phyloP scores from a whole-genome alignment of 2,888 invertebrate genomes.

The Mimachlamys varia region DNA sequence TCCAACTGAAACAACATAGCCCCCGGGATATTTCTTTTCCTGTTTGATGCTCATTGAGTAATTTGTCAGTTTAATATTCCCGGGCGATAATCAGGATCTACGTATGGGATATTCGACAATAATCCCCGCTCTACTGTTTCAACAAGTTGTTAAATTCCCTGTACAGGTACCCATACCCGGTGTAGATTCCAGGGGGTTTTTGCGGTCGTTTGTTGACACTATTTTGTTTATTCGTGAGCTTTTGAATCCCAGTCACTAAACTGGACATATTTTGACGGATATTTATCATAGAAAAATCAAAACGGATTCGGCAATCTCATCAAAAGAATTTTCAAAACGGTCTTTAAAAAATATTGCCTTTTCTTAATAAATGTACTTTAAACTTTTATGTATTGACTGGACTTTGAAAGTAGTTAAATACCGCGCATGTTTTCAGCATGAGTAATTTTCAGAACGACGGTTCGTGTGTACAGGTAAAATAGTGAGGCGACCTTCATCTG shows the following conservation, averaged over 20 bases:
- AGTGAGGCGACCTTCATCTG: not conserved
- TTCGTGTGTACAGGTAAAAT: not conserved
- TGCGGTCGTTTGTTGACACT: not conserved
- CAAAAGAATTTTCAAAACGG: not conserved
- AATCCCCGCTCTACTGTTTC: not conserved
- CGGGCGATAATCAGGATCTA: too few species aligned
- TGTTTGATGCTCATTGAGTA: too few species aligned
- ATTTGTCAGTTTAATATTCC: too few species aligned
- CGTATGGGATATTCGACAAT: too few species aligned
- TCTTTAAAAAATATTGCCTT: slow-evolving; percentile 18
- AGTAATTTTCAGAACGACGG: not conserved
- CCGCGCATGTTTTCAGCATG: slow-evolving; percentile 17
- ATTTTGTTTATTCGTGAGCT: not conserved
- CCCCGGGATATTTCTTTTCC: too few species aligned
- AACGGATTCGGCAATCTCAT: not conserved
- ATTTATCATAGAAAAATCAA: not conserved
- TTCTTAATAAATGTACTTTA: not conserved
- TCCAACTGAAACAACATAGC: too few species aligned
- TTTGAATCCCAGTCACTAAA: not conserved
- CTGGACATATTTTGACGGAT: not conserved
- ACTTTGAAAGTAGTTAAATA: not conserved
- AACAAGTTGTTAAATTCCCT: not conserved
- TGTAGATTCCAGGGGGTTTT: not conserved
- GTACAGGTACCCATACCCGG: not conserved
- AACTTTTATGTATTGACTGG: not conserved